phyloP scores from a whole-genome alignment of 2,888 invertebrate genomes.

The Tuta absoluta region DNA sequence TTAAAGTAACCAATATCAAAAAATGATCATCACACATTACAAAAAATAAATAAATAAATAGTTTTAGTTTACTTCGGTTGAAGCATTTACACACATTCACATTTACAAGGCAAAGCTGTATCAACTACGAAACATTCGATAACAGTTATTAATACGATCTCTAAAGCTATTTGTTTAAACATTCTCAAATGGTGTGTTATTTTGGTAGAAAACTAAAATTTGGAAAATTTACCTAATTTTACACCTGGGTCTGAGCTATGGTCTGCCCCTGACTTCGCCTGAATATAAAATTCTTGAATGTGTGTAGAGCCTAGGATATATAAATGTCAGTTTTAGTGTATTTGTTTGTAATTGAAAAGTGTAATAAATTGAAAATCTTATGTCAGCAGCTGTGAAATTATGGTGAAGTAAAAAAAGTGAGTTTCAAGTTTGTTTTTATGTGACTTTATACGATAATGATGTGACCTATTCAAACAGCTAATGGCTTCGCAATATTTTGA shows the following conservation, averaged over 20 bases:
- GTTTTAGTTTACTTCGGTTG: neutral
- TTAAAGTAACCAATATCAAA: no score
- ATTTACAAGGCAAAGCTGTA: neutral
- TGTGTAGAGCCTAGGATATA: constrained; percentile 12
- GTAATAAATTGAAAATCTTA: neutral
- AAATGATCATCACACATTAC: no score
- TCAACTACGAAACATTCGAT: neutral
- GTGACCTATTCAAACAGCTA: no score
- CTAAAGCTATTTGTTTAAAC: neutral
- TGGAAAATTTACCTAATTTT: constrained; percentile 7
- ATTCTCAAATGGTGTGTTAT: neutral
- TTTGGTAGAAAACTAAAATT: constrained; percentile 2
- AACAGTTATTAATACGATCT: neutral
- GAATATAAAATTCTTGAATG: constrained; percentile 20
- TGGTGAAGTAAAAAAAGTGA: no score
- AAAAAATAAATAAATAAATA: no score
- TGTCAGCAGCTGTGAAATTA: no score
- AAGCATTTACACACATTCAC: no score
- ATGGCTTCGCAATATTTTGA: no score
- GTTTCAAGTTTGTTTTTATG: no score
- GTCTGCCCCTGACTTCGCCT: constrained; percentile 13
- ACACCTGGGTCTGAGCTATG: constrained; percentile 12
- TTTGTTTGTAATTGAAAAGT: no score
- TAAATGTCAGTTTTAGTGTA: constrained; percentile 4
- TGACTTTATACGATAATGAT: no score